Evolutionary conservation across 2,888 invertebrate genomes (phyloP).

Genomic region (Caenorhabditis sp.): DNA sequence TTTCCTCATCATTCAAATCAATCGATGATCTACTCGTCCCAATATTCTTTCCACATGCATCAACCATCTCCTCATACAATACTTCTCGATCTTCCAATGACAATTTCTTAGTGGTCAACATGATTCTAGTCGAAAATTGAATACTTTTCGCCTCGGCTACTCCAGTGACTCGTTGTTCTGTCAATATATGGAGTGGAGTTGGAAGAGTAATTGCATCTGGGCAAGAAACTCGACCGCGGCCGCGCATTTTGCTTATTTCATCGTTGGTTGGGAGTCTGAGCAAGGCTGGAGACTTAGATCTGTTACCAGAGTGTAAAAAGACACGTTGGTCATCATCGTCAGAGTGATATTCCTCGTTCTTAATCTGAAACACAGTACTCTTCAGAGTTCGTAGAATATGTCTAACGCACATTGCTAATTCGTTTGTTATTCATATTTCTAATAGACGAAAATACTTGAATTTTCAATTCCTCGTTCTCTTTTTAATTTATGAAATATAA

Average conservation of each 20-base stretch:
- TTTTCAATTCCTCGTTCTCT: neutral
- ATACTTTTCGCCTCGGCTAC: conserved; percentile 27
- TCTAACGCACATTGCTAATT: neutral
- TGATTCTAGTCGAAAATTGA: conserved; percentile 29
- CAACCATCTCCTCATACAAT: conserved; percentile 27
- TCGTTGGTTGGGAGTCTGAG: conserved; percentile 3
- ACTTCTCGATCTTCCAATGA: conserved; percentile 16
- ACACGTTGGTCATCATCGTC: no score
- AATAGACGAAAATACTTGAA: neutral
- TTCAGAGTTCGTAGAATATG: neutral
- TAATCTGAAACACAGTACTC: neutral
- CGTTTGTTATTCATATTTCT: neutral
- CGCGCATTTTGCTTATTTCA: conserved; percentile 4
- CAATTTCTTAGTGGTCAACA: conserved; percentile 27
- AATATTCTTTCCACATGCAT: conserved; percentile 17
- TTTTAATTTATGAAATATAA: neutral
- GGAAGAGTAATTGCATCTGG: conserved; percentile 21
- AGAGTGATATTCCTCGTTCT: neutral
- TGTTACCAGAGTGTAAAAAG: no score
- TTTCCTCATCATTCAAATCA: conserved; percentile 15
- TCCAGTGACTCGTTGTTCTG: conserved; percentile 31
- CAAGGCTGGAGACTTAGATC: no score
- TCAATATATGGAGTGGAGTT: conserved; percentile 29
- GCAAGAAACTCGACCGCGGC: neutral
- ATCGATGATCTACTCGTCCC: conserved; percentile 31